Percentiles rank a stretch among this genome's conserved stretches.
phyloP scores from a whole-genome alignment of 1,140 invertebrate genomes.

The Polyergus mexicanus region DNA sequence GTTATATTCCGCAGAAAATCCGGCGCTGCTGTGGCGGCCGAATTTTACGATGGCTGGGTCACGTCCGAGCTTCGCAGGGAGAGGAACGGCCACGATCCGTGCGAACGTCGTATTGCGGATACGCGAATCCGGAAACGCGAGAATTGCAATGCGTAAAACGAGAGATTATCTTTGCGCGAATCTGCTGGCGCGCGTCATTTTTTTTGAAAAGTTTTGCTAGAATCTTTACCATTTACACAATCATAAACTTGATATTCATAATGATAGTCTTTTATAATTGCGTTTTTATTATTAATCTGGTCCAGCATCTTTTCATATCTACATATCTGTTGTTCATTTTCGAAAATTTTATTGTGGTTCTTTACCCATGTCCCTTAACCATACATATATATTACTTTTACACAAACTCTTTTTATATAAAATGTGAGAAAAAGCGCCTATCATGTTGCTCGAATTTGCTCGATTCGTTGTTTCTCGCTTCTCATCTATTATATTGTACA shows the following conservation, averaged over 20 bases:
- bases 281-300: background rate
- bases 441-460: constrained; percentile 10
- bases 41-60: constrained; percentile 61
- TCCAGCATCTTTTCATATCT: background rate
- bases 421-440: background rate
- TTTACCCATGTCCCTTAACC: too few species aligned
- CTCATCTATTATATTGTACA: constrained; percentile 20
- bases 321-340: background rate
- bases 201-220: constrained; percentile 16
- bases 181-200: constrained; percentile 16
- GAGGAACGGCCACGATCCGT: constrained; percentile 53
- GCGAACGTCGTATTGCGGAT: constrained; percentile 58
- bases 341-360: background rate
- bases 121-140: constrained; percentile 53
- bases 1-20: constrained; percentile 76
- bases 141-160: constrained; percentile 47
- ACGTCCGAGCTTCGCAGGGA: constrained; percentile 39
- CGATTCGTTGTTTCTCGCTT: constrained; percentile 28
- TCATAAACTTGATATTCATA: background rate
- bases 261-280: background rate
- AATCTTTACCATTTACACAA: background rate
- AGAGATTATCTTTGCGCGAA: constrained; percentile 40
- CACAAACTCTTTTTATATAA: background rate
- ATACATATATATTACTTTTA: background rate
- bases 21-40: constrained; percentile 54